A percentile compares a stretch with the other conserved stretches of the same genome.
Evolutionary conservation across 2,113 vertebrate species (phyloP).

Genomic region (Calcarius ornatus): DNA sequence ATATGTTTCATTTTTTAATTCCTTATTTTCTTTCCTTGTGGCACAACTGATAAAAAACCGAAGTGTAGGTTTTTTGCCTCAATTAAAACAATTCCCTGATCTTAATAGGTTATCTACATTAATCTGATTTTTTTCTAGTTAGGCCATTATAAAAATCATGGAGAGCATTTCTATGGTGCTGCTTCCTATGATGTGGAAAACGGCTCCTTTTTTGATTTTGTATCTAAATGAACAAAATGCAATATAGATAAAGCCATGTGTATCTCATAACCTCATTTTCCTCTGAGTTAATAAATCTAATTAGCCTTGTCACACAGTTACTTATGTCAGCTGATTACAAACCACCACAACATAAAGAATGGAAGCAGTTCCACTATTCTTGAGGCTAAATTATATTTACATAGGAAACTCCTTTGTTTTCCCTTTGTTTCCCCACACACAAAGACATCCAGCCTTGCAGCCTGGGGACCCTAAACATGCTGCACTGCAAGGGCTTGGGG

Average conservation of each 20-base stretch:
- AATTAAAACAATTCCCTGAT: not conserved
- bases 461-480: fast-evolving
- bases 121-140: not conserved
- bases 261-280: not conserved
- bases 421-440: not conserved
- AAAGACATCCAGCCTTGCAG: not conserved
- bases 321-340: not conserved
- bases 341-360: not conserved
- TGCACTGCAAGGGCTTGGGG: fast-evolving
- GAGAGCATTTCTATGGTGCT: not conserved
- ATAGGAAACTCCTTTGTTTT: not conserved
- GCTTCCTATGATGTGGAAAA: not conserved
- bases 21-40: not conserved
- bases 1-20: not conserved
- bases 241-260: not conserved
- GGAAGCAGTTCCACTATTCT: not conserved
- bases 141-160: not conserved
- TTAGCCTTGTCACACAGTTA: not conserved
- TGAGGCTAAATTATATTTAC: not conserved
- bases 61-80: not conserved
- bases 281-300: not conserved
- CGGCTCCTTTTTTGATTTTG: not conserved
- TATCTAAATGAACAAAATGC: not conserved
- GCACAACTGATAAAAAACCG: not conserved
- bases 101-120: not conserved